Conservation (phyloP, 2,797 vertebrate genomes). For the Diceros bicornis region DNA sequence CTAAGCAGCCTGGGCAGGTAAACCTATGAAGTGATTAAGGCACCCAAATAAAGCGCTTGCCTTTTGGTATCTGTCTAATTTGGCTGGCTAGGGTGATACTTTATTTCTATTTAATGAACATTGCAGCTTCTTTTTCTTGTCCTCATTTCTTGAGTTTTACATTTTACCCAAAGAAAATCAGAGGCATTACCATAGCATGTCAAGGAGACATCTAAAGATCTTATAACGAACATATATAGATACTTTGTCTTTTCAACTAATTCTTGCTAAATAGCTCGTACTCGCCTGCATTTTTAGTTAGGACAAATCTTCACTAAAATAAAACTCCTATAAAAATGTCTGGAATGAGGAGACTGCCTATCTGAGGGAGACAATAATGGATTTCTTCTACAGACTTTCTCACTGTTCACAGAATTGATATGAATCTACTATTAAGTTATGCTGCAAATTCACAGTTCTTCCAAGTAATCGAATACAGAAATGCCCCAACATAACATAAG, state of each 20-base stretch:
- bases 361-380: not conserved
- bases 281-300: not conserved
- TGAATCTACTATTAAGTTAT: not conserved
- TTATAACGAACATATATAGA: not conserved
- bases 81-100: constrained; percentile 65
- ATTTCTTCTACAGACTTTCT: not conserved
- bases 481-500: not conserved
- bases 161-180: not conserved
- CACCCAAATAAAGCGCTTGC: constrained; percentile 83
- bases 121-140: not conserved
- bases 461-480: not conserved
- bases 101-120: constrained; percentile 14
- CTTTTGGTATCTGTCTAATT: constrained; percentile 83
- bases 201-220: not conserved
- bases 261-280: not conserved
- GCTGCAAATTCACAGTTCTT: not conserved
- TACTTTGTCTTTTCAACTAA: not conserved
- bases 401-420: not conserved
- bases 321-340: not conserved
- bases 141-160: not conserved
- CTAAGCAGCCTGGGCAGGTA: constrained; percentile 83
- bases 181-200: not conserved
- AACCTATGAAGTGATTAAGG: constrained; percentile 85
- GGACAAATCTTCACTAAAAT: not conserved
- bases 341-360: not conserved